A percentile compares a stretch with the other conserved stretches of the same genome.
These are phyloP conservation scores for Zosterops lateralis DNA, from an alignment of 2,113 vertebrate genomes.

Conservation along the genomic window DNA sequence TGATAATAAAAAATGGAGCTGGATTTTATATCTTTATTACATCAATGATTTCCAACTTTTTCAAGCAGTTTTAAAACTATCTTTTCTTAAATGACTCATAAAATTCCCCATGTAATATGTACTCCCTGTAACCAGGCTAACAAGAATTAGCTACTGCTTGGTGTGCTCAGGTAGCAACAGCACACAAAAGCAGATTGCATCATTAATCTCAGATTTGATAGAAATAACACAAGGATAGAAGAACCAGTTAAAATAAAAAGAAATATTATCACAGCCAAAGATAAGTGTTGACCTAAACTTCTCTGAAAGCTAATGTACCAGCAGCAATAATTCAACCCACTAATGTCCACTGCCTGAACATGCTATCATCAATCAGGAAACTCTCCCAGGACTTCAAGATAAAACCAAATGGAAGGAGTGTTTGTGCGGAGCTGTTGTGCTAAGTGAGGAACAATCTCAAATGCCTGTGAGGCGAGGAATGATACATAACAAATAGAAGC, in stretches of 20 bases:
- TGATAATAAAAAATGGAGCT: background rate
- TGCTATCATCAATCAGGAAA: background rate
- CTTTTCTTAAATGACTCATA: background rate
- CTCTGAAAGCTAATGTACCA: background rate
- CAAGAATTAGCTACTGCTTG: background rate
- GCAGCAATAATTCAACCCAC: background rate
- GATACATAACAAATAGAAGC: background rate
- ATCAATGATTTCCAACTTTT: background rate
- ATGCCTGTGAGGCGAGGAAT: background rate
- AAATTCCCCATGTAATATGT: background rate
- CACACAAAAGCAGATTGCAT: background rate
- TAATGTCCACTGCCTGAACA: background rate
- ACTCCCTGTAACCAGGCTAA: background rate
- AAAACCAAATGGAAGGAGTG: background rate
- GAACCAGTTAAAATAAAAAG: background rate
- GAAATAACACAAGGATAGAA: background rate
- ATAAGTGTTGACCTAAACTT: background rate
- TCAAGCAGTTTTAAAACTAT: background rate
- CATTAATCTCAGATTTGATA: slow-evolving; percentile 9
- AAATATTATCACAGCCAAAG: background rate
- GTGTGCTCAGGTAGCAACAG: background rate
- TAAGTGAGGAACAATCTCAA: background rate
- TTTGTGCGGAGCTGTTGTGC: background rate
- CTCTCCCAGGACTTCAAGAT: background rate
- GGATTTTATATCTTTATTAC: background rate